Base-by-base conservation (phyloP, 2,888 invertebrate genomes). In the Meandrusa payeni region DNA sequence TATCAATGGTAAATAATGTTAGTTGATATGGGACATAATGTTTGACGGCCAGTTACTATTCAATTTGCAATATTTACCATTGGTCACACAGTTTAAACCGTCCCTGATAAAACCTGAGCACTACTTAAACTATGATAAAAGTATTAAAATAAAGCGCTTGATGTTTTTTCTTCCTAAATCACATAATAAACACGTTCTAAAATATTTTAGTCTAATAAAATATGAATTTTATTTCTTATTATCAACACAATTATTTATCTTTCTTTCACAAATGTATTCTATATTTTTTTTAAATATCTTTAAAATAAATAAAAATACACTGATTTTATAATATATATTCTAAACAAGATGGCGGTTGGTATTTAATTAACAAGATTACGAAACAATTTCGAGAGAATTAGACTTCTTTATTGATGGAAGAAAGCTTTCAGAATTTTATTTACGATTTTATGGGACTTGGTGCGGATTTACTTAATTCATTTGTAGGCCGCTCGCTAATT, bases 51-150 rank as follows among this genome's bases (percentile, higher is more conserved):
- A 24, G 5, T 33, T 13, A 11, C 2, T 10, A 3, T 11, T 15
- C 41, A 51, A 50, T 52, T 49, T 0, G n/a, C 10, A 9, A 32
- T 4, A 15, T 56, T 77, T 71, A 67, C 69, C 69, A 68, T 61
- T 69, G 75, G 66, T 67, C 59, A 61, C 60, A 59, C 61, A 65
- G 53, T 49, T 54, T 60, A 62, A 64, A 61, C 52, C 59, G 79
- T 83, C 83, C 86, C 85, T 68, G 78, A 78, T 75, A 73, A 86
- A 83, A 76, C 82, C 77, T 62, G 73, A 76, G 83, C 85, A 85
- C 85, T 83, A 61, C n/a, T 59, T 50, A 48, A 67, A 61, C 50
- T 44, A 64, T 61, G 47, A 53, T 54, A 60, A 61, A 55, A 55
- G 33, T 43, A n/a, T 42, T 48, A 46, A 51, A 37, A 47, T 50